Percentiles rank a stretch among this genome's conserved stretches.
phyloP scores from a whole-genome alignment of 2,797 vertebrate genomes.

The Emys orbicularis region DNA sequence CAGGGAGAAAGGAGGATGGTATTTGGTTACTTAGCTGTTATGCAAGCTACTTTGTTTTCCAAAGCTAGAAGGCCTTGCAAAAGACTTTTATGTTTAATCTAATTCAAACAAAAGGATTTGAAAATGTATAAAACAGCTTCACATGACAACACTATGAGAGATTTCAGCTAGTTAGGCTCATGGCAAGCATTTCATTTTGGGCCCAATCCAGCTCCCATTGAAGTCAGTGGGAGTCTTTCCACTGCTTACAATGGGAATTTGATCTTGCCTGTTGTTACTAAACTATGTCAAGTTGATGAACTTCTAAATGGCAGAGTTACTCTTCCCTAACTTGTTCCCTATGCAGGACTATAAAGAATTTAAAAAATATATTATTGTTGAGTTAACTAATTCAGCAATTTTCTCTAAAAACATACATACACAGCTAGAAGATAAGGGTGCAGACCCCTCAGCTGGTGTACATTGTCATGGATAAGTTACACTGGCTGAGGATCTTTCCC shows the following conservation, averaged over 20 bases:
- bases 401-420: conserved; percentile 24
- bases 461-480: background rate
- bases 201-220: conserved; percentile 47
- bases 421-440: background rate
- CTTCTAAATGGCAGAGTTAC: conserved; percentile 70
- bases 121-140: conserved; percentile 73
- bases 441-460: background rate
- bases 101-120: conserved; percentile 80
- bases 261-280: conserved; percentile 77
- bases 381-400: conserved; percentile 44
- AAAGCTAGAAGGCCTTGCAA: conserved; percentile 74
- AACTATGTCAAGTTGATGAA: conserved; percentile 75
- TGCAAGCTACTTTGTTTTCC: conserved; percentile 70
- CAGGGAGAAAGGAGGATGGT: conserved; percentile 47
- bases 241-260: conserved; percentile 63
- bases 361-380: background rate
- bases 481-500: background rate
- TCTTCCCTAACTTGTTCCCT: conserved; percentile 67
- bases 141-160: conserved; percentile 78
- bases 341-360: conserved; percentile 41
- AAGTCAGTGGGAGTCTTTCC: conserved; percentile 58
- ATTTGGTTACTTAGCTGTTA: conserved; percentile 41
- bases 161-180: conserved; percentile 78
- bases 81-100: conserved; percentile 80
- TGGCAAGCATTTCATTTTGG: conserved; percentile 55